Conservation (phyloP, 2,797 vertebrate species). For the Pangasius macronema region DNA sequence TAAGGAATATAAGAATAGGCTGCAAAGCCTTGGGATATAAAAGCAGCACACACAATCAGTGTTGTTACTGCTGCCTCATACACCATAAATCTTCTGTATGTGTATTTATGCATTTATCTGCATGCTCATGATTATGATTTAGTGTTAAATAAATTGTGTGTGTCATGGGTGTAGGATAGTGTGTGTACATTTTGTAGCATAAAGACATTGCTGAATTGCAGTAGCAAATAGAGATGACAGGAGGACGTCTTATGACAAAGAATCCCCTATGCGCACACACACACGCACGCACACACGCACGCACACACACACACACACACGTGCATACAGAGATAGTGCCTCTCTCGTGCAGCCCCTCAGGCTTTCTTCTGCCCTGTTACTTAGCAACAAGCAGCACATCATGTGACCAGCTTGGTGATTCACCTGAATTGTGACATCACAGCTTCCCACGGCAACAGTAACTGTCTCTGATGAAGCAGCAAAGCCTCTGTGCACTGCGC, state of each 20-base stretch:
- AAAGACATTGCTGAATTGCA: slow-evolving; percentile 58
- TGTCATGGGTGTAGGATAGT: slow-evolving; percentile 15
- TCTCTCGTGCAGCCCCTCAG: slow-evolving; percentile 71
- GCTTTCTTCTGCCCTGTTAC: slow-evolving; percentile 77
- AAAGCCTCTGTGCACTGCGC: not conserved
- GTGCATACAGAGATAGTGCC: slow-evolving; percentile 47
- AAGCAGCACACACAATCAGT: not conserved
- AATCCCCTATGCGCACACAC: slow-evolving; percentile 47
- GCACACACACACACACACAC: slow-evolving; percentile 46
- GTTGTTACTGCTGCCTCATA: not conserved
- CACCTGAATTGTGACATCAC: slow-evolving; percentile 79
- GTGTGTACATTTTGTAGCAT: slow-evolving; percentile 23
- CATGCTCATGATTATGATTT: slow-evolving; percentile 7
- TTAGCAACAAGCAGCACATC: slow-evolving; percentile 73
- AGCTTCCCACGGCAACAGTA: slow-evolving; percentile 66
- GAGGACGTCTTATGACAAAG: slow-evolving; percentile 65
- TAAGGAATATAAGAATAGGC: not conserved
- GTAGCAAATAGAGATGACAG: slow-evolving; percentile 68
- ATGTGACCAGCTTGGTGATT: slow-evolving; percentile 80
- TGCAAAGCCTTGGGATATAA: slow-evolving; percentile 25
- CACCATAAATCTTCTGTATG: not conserved
- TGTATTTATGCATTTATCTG: not conserved
- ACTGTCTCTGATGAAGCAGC: slow-evolving; percentile 33
- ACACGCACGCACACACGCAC: slow-evolving; percentile 39
- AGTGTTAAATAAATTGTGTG: slow-evolving; percentile 29